These are phyloP conservation scores for Trogon melanurus DNA, from an alignment of 2,113 vertebrate species.

Conservation along the genomic window DNA sequence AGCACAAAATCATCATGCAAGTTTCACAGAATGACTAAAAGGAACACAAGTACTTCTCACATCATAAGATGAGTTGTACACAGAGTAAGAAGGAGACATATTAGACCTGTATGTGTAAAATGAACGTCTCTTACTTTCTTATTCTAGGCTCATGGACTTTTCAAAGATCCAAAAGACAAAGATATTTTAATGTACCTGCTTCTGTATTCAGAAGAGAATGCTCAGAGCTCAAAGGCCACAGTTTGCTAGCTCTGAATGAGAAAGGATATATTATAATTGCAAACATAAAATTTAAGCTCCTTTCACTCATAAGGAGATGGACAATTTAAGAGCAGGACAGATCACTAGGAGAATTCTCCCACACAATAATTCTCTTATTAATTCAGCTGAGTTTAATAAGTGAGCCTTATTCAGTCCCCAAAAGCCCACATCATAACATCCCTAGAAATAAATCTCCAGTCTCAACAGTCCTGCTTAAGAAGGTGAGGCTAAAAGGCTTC, in stretches of 20 bases:
- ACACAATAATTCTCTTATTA: conserved; percentile 46
- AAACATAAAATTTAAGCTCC: conserved; percentile 50
- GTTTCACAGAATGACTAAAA: conserved; percentile 29
- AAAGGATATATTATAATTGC: conserved; percentile 54
- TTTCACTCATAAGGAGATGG: conserved; percentile 45
- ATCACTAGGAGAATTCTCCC: conserved; percentile 38
- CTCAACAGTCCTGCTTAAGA: not conserved
- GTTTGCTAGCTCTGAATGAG: conserved; percentile 44
- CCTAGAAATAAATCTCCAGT: conserved; percentile 45
- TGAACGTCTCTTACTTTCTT: not conserved
- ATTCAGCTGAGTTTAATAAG: conserved; percentile 50
- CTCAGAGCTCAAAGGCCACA: conserved; percentile 44
- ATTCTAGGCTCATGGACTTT: not conserved
- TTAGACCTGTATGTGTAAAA: not conserved
- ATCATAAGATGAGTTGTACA: not conserved
- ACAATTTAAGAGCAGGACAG: conserved; percentile 33
- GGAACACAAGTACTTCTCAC: not conserved
- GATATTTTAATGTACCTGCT: conserved; percentile 17
- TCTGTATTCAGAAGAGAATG: conserved; percentile 52
- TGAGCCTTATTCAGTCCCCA: conserved; percentile 11
- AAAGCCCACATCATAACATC: conserved; percentile 33
- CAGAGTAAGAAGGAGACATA: not conserved
- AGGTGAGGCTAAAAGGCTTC: conserved; percentile 13
- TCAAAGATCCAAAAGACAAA: not conserved
- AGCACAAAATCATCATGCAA: not conserved